Evolutionary conservation across 1,140 invertebrate genomes (phyloP), one percentile per base, ranked within the genome.

Genomic region (Habropoda laboriosa): DNA sequence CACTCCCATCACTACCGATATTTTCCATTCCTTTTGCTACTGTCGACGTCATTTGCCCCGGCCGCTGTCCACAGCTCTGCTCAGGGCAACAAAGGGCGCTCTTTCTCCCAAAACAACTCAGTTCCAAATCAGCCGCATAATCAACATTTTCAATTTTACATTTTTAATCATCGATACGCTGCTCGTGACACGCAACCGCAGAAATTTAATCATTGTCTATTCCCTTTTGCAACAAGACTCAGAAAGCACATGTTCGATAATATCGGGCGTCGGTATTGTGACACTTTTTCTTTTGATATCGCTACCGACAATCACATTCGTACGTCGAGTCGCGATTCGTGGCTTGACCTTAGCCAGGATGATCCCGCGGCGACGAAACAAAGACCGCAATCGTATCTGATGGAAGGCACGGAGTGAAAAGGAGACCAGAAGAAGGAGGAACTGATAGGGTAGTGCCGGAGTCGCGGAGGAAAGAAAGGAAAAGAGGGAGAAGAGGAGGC

Each of bases 321-420:
- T 40, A 27, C 51, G 12, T 45, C 18, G 42, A 74, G 21, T 45
- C 70, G 30, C 32, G 45, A 70, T 55, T 24, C 47, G 1, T 8
- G 35, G 35, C 24, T 35, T 57, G 8, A 16, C 12, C 53, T 10
- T n/a, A n/a, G n/a, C 72, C 47, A 51, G 27, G 49, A 40, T 40
- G 58, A 66, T 66, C 4, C 49, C 30, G 18, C 40, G 40, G 18
- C 21, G 38, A 18, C 12, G 64, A 77, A 49, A 77, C 51, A 77
- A 77, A 58, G 64, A 45, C 1, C 49, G 24, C 49, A 61, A 66
- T 66, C 12, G 24, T 75, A 75, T 75, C 73, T 32, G 61, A 40
- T 32, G 10, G 53, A 53, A 74, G 45, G 63, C 42, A 51, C 2
- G 27, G 32, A 6, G 45, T 18, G 47, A 30, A 68, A 76, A 18